Base-by-base conservation (phyloP, 2,113 vertebrate species). In the Tychaedon coryphoeus region DNA sequence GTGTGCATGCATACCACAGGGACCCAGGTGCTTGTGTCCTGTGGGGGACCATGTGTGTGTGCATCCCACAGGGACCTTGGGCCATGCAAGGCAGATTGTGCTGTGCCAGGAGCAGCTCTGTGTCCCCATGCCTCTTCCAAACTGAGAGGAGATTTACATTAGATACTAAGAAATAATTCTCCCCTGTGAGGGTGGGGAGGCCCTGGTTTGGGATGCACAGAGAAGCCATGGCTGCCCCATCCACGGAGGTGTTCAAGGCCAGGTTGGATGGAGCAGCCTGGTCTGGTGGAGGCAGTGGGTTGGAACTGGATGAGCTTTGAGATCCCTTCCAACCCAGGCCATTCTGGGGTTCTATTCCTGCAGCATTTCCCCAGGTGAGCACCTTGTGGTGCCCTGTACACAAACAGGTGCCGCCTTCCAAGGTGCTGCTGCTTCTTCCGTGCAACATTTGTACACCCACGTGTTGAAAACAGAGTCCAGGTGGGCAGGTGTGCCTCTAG, bases 11-110 rank as follows among this genome's bases (percentile, higher is more conserved):
- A 72, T 65, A 42, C 53, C 81, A 25, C 19, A 23, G 45, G 33
- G 28, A 33, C 9, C 6, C 22, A 8, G 38, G 9, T 54, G 67
- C 40, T 51, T 34, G 36, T 66, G 72, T 34, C 43, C 73, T 61
- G 25, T 7, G 14, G n/a, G n/a, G n/a, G n/a, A n/a, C n/a, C n/a
- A n/a, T n/a, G n/a, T n/a, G n/a, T 51, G 17, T 2, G 0, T 7
- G 38, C 69, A 54, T 60, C 50, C 51, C 58, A 14, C 1, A 4
- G 64, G 34, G 33, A 58, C 31, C 8, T 19, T 9, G 65, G 60
- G 28, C 10, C 33, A 8, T 1, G 0, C 0, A 1, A 19, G 48
- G 17, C 56, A 19, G 13, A 5, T 12, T 0, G 0, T 67, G 53
- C 54, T 4, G 2, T 36, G 1, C 0, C 47, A 61, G 75, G 51